Conservation (phyloP, 2,888 invertebrate genomes). For the Laothoe populi region DNA sequence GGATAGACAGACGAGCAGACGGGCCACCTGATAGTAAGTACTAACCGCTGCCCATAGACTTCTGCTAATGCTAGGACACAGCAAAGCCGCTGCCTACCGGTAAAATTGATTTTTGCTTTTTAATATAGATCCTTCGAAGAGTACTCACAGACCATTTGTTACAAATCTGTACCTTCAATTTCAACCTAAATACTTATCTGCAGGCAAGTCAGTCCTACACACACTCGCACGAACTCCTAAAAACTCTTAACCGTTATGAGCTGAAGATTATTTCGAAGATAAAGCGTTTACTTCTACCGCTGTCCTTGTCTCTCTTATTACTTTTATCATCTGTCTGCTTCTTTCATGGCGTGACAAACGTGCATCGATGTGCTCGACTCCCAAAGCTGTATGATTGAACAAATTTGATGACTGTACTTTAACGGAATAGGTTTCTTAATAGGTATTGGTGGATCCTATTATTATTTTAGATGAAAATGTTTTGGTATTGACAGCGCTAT, state of each 20-base stretch:
- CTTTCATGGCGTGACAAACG: conserved; percentile 59
- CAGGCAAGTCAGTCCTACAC: conserved; percentile 6
- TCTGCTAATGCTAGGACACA: too few species aligned
- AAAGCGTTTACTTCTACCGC: conserved; percentile 47
- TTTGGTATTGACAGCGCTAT: neutral
- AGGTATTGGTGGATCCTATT: conserved; percentile 15
- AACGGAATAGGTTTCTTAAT: conserved; percentile 33
- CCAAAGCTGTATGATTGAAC: conserved; percentile 56
- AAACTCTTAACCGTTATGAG: conserved; percentile 28
- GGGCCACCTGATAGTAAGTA: too few species aligned
- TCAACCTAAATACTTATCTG: neutral
- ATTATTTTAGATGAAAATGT: neutral
- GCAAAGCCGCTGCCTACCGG: too few species aligned
- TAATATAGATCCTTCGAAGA: neutral
- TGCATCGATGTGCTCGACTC: conserved; percentile 47
- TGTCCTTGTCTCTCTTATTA: conserved; percentile 41
- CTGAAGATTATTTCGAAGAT: conserved; percentile 40
- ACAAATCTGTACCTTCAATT: neutral
- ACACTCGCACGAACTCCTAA: conserved; percentile 24
- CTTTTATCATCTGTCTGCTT: conserved; percentile 38
- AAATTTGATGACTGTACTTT: conserved; percentile 52
- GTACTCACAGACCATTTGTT: neutral
- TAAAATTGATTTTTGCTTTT: too few species aligned
- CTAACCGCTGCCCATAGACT: too few species aligned
- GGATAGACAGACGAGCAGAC: too few species aligned